phyloP scores from a whole-genome alignment of 2,797 vertebrate species.

The Hozukius guyotensis region DNA sequence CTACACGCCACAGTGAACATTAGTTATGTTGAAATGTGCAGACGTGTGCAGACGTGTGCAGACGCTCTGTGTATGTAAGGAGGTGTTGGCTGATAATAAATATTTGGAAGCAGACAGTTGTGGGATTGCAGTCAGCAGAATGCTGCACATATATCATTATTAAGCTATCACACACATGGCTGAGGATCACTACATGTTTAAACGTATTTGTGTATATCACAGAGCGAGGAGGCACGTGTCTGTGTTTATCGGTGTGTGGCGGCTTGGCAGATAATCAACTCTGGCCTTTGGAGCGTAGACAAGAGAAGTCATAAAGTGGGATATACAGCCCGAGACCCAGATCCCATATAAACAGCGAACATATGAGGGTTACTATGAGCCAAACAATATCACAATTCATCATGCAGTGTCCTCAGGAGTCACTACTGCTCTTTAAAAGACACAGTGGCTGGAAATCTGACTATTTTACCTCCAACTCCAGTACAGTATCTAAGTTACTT shows the following conservation, averaged over 20 bases:
- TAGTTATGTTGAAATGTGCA: background rate
- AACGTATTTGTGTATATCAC: conserved; percentile 35
- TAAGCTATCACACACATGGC: conserved; percentile 33
- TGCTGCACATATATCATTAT: conserved; percentile 27
- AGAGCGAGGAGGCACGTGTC: background rate
- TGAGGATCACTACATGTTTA: conserved; percentile 27
- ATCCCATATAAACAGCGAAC: background rate
- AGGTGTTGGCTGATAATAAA: conserved; percentile 3
- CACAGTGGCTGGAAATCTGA: too few species aligned
- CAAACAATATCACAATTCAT: background rate
- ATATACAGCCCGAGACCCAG: background rate
- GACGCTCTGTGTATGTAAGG: background rate
- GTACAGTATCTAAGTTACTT: too few species aligned
- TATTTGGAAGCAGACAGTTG: conserved; percentile 4
- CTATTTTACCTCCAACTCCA: too few species aligned
- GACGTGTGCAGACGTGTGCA: conserved; percentile 21
- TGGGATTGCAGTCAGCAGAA: conserved; percentile 17
- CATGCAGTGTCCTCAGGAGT: background rate
- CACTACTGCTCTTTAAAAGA: background rate
- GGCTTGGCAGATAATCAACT: conserved; percentile 48
- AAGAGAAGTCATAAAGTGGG: conserved; percentile 15
- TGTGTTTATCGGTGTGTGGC: conserved; percentile 7
- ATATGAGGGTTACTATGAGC: background rate
- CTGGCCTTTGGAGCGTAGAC: conserved; percentile 32
- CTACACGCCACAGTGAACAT: background rate